Percentiles rank a stretch among this genome's conserved stretches.
phyloP scores from a whole-genome alignment of 2,797 vertebrate genomes.

The Macrochelys suwanniensis region DNA sequence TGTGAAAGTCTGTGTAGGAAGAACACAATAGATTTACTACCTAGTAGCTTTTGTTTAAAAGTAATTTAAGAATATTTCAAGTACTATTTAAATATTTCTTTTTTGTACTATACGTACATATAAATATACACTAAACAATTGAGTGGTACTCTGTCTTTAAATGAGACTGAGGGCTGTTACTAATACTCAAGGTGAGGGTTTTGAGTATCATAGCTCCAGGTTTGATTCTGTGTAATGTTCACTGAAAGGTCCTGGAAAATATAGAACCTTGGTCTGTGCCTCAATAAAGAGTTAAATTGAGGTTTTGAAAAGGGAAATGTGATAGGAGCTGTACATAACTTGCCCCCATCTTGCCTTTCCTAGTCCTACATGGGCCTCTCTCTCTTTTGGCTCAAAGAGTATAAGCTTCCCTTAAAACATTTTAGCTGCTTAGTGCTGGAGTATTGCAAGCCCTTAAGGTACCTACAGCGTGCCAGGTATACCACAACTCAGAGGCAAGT shows the following conservation, averaged over 20 bases:
- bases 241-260: neutral
- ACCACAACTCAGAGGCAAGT: neutral
- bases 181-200: neutral
- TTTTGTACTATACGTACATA: neutral
- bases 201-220: neutral
- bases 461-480: neutral
- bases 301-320: neutral
- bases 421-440: neutral
- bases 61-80: neutral
- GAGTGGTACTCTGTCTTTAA: no score
- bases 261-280: neutral
- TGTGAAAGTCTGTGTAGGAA: neutral
- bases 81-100: neutral
- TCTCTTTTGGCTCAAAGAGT: neutral
- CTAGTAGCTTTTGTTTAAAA: neutral
- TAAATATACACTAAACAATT: no score
- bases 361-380: neutral
- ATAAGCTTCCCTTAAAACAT: neutral
- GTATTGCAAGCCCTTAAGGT: no score
- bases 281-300: neutral
- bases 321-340: neutral
- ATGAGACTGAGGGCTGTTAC: neutral
- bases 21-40: neutral
- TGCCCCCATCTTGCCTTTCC: neutral
- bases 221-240: neutral